Evolutionary conservation across 1,140 invertebrate genomes (phyloP), one percentile per base, ranked within the genome.

Genomic region (Bombus confusus): DNA sequence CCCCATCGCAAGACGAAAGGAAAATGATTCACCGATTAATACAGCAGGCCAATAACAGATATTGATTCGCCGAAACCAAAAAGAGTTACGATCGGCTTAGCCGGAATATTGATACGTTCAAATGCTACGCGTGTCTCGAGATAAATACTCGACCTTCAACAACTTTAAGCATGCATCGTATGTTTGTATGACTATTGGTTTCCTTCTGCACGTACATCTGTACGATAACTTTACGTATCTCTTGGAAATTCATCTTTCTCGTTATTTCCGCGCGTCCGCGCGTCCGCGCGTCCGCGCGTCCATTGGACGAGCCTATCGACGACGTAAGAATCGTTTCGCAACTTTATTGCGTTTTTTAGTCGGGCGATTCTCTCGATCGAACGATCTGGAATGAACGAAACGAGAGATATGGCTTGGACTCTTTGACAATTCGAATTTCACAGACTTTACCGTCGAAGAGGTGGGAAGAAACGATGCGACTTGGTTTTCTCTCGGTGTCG

Each of bases 91-190:
- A 80, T 69, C 34, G 25, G 41, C 68, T 37, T 25, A 31, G 28
- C 31, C 79, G n/a, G 79, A 43, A 47, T 68, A 68, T 57, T 75
- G 64, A 73, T 52, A 75, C 47, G 31, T 4, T n/a, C 12, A 28
- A 62, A 31, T 43, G 59, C 52, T 69, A 10, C 75, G 77, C 86
- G 80, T 71, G 71, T 84, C 34, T 28, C 57, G 41, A 87, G 81
- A 80, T 88, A 87, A 84, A 71, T 39, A 37, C 57, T 39, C 74
- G 80, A 83, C 52, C 86, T 88, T 85, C 77, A 25, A 52, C 74
- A 62, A 37, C 13, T 39, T 74, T 62, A 41, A 28, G 5, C 34
- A 31, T 64, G 39, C 37, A 31, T 76, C 66, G 66, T 15, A 28
- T n/a, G n/a, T 18, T n/a, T 31, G 43, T 52, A 31, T n/a, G 31